Evolutionary conservation across 2,888 invertebrate genomes (phyloP).

Genomic region (Drosophila peninsularis): DNA sequence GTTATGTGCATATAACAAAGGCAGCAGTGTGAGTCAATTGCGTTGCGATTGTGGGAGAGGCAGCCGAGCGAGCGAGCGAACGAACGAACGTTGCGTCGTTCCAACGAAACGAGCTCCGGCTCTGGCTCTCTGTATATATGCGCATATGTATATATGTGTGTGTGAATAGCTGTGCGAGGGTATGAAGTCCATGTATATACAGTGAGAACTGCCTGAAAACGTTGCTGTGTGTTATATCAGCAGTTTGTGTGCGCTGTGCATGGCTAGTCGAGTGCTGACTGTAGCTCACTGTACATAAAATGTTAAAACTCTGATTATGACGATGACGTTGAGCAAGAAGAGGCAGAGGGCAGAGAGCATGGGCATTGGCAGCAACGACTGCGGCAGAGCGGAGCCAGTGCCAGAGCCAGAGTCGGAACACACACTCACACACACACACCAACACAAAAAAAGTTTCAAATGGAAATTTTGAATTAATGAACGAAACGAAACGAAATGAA

Average conservation of each 20-base stretch:
- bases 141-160: conserved; percentile 28
- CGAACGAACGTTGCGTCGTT: conserved; percentile 35
- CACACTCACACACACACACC: conserved; percentile 40
- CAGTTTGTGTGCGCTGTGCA: conserved; percentile 7
- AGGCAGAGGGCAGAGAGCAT: conserved; percentile 45
- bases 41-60: conserved; percentile 75
- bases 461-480: conserved; percentile 84
- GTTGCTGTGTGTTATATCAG: conserved; percentile 6
- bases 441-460: conserved; percentile 81
- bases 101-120: conserved; percentile 63
- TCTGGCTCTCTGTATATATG: conserved; percentile 42
- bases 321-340: conserved; percentile 62
- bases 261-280: conserved; percentile 35
- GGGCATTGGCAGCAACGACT: conserved; percentile 61
- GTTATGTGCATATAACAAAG: conserved; percentile 83
- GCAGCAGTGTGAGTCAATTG: conserved; percentile 71
- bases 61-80: conserved; percentile 55
- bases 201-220: conserved; percentile 32
- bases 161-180: conserved; percentile 53
- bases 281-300: conserved; percentile 72
- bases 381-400: conserved; percentile 62
- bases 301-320: conserved; percentile 79
- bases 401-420: conserved; percentile 36
- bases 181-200: conserved; percentile 61
- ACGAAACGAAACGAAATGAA: conserved; percentile 82